Conservation (phyloP, 2,113 vertebrate genomes). For the Cricetomys ansorgei region DNA sequence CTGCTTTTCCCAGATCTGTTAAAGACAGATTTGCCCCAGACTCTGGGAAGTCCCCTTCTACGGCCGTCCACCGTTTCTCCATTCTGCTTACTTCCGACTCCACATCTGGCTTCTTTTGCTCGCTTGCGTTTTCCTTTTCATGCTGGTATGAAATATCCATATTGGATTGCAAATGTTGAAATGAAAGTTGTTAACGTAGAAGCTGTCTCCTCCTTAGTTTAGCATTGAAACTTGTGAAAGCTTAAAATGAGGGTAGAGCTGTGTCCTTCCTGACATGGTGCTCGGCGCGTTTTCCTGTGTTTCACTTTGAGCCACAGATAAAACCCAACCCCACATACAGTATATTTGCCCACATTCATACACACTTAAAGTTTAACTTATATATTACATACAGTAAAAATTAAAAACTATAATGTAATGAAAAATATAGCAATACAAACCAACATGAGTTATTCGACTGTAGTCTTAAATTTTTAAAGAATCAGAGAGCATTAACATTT, state of each 20-base stretch:
- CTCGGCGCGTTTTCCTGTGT: not conserved
- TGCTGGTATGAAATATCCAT: slow-evolving; percentile 7
- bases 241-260: not conserved
- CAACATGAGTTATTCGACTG: not conserved
- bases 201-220: not conserved
- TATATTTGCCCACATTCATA: not conserved
- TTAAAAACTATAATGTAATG: not conserved
- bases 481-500: not conserved
- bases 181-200: slow-evolving; percentile 24
- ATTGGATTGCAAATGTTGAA: not conserved
- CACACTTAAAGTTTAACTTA: not conserved
- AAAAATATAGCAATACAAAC: not conserved
- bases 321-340: no score
- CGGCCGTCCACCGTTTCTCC: not conserved
- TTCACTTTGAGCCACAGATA: not conserved
- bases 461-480: not conserved
- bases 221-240: not conserved
- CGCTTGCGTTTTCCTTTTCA: not conserved
- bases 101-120: slow-evolving; percentile 10
- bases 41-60: not conserved
- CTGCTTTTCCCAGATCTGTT: not conserved
- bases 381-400: not conserved
- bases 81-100: not conserved
- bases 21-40: not conserved
- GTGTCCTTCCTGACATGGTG: not conserved